These are phyloP conservation scores for Rhopalosiphum nymphaeae DNA, from an alignment of 2,888 invertebrate species.

Conservation along the genomic window DNA sequence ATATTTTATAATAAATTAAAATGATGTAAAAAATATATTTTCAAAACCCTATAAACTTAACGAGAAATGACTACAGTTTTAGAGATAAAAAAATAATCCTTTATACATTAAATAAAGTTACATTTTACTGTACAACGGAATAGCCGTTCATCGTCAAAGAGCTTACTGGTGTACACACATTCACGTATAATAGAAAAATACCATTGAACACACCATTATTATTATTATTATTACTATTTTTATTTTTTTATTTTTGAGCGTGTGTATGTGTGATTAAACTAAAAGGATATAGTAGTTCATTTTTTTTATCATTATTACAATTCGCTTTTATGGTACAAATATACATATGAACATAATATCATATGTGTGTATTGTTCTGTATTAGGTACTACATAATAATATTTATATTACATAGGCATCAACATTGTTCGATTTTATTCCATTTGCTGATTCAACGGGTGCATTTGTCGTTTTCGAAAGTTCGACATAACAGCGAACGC, in stretches of 20 bases:
- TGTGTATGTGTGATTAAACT: neutral
- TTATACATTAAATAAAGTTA: neutral
- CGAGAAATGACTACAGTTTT: neutral
- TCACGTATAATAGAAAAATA: neutral
- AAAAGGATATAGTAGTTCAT: neutral
- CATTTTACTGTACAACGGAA: neutral
- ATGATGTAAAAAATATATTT: neutral
- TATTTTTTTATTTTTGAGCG: neutral
- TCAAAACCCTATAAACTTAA: neutral
- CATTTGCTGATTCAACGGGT: neutral
- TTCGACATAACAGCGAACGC: neutral
- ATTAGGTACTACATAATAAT: neutral
- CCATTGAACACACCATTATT: neutral
- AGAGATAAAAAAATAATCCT: neutral
- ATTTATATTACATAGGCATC: neutral
- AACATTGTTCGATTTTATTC: neutral
- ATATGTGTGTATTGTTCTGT: neutral
- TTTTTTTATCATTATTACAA: neutral
- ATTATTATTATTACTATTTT: neutral
- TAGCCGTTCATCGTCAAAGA: neutral
- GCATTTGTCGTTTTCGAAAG: neutral
- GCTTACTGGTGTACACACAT: neutral
- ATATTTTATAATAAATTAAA: neutral
- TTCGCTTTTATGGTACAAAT: neutral
- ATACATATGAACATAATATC: neutral